Evolutionary conservation across 2,888 invertebrate species (phyloP).

Genomic region (Tillus elongatus): DNA sequence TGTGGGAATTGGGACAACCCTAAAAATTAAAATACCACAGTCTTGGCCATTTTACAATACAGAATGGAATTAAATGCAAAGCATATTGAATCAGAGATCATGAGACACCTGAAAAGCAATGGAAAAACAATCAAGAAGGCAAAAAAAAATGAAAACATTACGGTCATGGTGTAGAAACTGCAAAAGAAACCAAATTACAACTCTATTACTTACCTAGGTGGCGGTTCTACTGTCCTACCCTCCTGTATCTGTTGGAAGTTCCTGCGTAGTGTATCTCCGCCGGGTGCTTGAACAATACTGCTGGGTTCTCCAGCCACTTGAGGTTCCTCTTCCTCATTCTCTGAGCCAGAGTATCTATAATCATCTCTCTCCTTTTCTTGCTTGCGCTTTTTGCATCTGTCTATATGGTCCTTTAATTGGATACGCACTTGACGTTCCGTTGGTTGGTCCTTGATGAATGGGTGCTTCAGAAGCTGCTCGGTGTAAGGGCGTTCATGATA

Average conservation of each 20-base stretch:
- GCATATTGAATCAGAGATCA: too few species aligned
- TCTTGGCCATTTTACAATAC: too few species aligned
- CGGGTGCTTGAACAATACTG: slow-evolving; percentile 82
- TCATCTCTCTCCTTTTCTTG: slow-evolving; percentile 76
- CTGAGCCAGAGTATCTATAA: slow-evolving; percentile 87
- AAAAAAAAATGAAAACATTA: slow-evolving; percentile 6
- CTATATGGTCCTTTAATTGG: slow-evolving; percentile 98
- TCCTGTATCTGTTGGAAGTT: slow-evolving; percentile 98
- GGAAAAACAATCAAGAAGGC: too few species aligned
- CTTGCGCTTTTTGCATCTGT: slow-evolving; percentile 91
- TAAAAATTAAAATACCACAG: too few species aligned
- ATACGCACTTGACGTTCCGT: slow-evolving; percentile 97
- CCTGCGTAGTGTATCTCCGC: slow-evolving; percentile 89
- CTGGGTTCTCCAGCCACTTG: slow-evolving; percentile 89
- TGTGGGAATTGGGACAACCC: too few species aligned
- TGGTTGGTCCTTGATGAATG: slow-evolving; percentile 97
- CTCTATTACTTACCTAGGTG: slow-evolving; percentile 37
- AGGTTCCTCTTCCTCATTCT: slow-evolving; percentile 92
- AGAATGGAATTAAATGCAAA: too few species aligned
- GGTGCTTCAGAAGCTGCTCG: slow-evolving; percentile 93
- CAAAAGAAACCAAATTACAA: not conserved
- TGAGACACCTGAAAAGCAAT: too few species aligned
- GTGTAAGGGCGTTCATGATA: slow-evolving; percentile 98
- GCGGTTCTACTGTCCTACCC: slow-evolving; percentile 54
- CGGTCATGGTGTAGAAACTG: too few species aligned